phyloP scores from a whole-genome alignment of 2,888 invertebrate genomes.

The Lysandra coridon region DNA sequence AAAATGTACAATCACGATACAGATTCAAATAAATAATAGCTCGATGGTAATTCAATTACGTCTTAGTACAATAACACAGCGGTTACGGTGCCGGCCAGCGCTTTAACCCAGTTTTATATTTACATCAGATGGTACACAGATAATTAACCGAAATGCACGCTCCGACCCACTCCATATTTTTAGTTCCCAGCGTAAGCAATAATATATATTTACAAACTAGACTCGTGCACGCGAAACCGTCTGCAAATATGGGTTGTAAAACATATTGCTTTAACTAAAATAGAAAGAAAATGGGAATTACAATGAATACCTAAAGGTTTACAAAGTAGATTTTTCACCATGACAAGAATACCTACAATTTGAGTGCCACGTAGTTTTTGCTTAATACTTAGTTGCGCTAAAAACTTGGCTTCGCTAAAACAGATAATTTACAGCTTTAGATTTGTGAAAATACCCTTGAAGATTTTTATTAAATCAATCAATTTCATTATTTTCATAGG shows the following conservation, averaged over 20 bases:
- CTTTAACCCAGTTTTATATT: conserved; percentile 74
- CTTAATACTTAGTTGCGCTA: too few species aligned
- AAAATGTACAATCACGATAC: background rate
- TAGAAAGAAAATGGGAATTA: background rate
- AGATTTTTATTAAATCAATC: background rate
- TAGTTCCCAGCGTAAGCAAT: conserved; percentile 10
- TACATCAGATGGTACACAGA: conserved; percentile 57
- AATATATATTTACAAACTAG: conserved; percentile 7
- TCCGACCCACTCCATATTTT: conserved; percentile 40
- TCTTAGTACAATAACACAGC: conserved; percentile 36
- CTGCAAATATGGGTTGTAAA: background rate
- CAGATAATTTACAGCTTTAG: too few species aligned
- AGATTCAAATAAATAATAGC: background rate
- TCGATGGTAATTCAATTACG: conserved; percentile 12
- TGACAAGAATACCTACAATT: too few species aligned
- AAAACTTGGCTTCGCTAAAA: too few species aligned
- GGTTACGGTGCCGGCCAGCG: conserved; percentile 47
- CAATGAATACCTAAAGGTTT: too few species aligned
- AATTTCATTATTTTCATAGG: conserved; percentile 79
- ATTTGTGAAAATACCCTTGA: too few species aligned
- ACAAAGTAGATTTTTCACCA: too few species aligned
- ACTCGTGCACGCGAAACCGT: conserved; percentile 8
- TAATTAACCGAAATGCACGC: conserved; percentile 56
- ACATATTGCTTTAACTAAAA: background rate
- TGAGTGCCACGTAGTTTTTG: too few species aligned